Evolutionary conservation across 2,113 vertebrate species (phyloP), one percentile per base, ranked within the genome.

Genomic region (Scomber japonicus): DNA sequence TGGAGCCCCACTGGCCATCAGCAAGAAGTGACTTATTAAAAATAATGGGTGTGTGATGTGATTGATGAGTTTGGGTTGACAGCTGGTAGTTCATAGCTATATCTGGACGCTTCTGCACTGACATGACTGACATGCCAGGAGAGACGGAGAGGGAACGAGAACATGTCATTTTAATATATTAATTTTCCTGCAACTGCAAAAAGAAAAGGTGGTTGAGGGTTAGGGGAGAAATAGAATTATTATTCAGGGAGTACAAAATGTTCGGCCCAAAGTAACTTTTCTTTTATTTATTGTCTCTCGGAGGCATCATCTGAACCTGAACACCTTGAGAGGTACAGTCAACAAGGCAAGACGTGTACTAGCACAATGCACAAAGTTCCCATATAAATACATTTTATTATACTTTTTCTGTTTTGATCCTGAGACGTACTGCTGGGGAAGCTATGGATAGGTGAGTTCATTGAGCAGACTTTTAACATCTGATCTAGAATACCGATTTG

Each of bases 61-160:
- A 93, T 87, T 91, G 90, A 93, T 90, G 88, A 89, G 90, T 71
- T 40, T 21, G 46, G 19, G 64, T 3, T 82, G 86, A 86, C 85
- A 80, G 86, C 78, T 51, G 12, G 65, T 74, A 56, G 74, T 85
- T 69, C 16, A 3, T 40, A 44, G 84, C 88, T 91, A 77, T 82
- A 88, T 90, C 72, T 82, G 86, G 78, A 80, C 66, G 4, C 84
- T 70, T 74, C 56, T 60, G 46, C 71, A 68, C 40, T 57, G 79
- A 83, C 81, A 67, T 88, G 73, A 87, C 64, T 86, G 85, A 84
- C 88, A 83, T 51, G 51, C 54, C 4, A 11, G 62, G n/a, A 67
- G 67, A 71, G 60, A 62, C 0, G 40, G 63, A 74, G 66, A 60
- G 56, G 12, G 51, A 84, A 73, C 71, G 30, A 45, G 80, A 64